Evolutionary conservation across 2,888 invertebrate species (phyloP).

Genomic region (Brassicogethes aeneus): DNA sequence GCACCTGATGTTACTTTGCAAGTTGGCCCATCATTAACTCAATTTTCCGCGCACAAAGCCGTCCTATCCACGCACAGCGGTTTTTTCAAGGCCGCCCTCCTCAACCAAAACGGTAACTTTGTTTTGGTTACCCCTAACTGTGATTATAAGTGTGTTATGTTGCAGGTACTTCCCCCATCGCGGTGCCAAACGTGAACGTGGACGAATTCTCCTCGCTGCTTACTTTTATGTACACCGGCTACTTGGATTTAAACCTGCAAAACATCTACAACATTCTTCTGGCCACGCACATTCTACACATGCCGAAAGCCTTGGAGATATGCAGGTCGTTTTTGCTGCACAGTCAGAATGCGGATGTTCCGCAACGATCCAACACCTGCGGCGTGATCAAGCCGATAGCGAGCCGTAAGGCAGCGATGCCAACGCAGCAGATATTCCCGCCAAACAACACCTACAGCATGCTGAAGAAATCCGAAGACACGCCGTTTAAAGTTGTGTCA

Average conservation of each 20-base stretch:
- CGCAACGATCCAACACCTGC: constrained; percentile 13
- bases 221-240: constrained; percentile 69
- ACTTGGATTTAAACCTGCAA: constrained; percentile 56
- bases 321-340: constrained; percentile 56
- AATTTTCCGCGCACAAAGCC: constrained; percentile 59
- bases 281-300: constrained; percentile 63
- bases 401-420: constrained; percentile 37
- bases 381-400: constrained; percentile 47
- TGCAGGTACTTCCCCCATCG: constrained; percentile 37
- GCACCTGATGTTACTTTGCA: constrained; percentile 53
- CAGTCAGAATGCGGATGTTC: constrained; percentile 31
- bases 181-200: constrained; percentile 48
- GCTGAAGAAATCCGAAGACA: constrained; percentile 33
- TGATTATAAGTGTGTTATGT: no score
- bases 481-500: constrained; percentile 29
- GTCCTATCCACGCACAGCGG: constrained; percentile 62
- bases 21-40: constrained; percentile 53
- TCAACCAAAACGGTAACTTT: constrained; percentile 34
- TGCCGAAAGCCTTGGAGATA: constrained; percentile 62
- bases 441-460: constrained; percentile 17
- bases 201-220: constrained; percentile 59
- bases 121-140: no score
- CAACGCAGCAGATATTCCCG: constrained; percentile 25
- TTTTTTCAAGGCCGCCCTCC: constrained; percentile 58
- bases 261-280: constrained; percentile 64